A percentile compares a stretch with the other conserved stretches of the same genome.
phyloP scores from a whole-genome alignment of 2,113 vertebrate genomes.

The Pseudopipra pipra region DNA sequence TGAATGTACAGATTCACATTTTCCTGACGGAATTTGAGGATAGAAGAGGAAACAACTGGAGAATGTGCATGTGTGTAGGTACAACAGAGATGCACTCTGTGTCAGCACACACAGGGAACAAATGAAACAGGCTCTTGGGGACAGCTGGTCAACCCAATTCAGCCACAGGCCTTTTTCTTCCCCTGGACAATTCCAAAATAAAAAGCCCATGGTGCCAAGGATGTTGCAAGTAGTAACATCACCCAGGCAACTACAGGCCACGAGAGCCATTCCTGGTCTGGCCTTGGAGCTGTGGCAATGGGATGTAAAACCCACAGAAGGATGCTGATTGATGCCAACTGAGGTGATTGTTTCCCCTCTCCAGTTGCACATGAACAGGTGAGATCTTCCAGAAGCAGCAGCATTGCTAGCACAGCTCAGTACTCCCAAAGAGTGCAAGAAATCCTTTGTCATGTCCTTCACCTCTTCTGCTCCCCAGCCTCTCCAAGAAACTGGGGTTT shows the following conservation, averaged over 20 bases:
- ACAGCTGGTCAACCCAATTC: not conserved
- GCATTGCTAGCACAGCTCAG: too few relatives aligned
- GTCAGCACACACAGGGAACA: accelerated
- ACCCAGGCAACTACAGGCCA: too few relatives aligned
- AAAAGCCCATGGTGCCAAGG: not conserved
- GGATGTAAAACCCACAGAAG: not conserved
- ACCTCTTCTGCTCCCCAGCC: not conserved
- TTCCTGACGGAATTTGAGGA: too few relatives aligned
- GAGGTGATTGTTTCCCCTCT: not conserved
- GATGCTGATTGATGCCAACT: accelerated
- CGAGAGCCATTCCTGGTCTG: accelerated
- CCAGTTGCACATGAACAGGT: not conserved
- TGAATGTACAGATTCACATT: not conserved
- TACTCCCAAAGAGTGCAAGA: not conserved
- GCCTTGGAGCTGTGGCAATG: not conserved
- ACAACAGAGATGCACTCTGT: too few relatives aligned
- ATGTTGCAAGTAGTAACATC: not conserved
- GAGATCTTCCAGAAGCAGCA: not conserved
- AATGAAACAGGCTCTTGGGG: accelerated
- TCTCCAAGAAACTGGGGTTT: not conserved
- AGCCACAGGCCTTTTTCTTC: too few relatives aligned
- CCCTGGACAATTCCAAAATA: not conserved
- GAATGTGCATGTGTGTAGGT: accelerated
- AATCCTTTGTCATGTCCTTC: not conserved
- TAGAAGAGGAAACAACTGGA: not conserved